Base-by-base conservation (phyloP, 1,140 invertebrate genomes). In the Holcopasites calliopsidis region DNA sequence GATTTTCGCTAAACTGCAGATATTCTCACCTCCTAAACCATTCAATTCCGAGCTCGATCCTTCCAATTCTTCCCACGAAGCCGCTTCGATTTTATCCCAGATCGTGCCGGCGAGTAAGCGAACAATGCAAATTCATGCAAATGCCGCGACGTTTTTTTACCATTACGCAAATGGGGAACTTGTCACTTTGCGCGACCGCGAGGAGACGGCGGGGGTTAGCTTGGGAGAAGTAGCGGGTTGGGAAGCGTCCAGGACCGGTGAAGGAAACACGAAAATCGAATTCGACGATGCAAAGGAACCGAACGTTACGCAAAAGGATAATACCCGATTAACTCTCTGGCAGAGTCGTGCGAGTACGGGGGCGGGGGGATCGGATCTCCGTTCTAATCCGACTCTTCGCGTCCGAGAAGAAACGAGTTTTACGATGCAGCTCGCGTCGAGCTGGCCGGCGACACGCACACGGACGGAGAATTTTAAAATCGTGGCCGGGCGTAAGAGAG, bases 391-490 rank as follows among this genome's bases (percentile, higher is more conserved):
- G n/a, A n/a, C n/a, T n/a, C n/a, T n/a, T 5, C 28, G 55, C 70
- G 40, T 26, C 49, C 54, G 26, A 77, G 72, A 77, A 71, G 38
- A 55, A 28, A 54, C n/a, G 10, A 44, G 11, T 23, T 6, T 80
- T 68, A 62, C 47, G 47, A 82, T 85, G 72, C 79, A 40, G 33
- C 38, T 72, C 83, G 76, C 76, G 79, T 76, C 54, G 26, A 62
- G 62, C 13, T 28, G 70, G 50, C 42, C 31, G 44, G 66, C 62
- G 78, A 83, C 79, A 71, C 74, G 72, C 61, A n/a, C n/a, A 72
- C 57, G 70, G 50, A 69, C 61, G 60, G 72, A 58, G 76, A 84
- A 85, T 85, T 85, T 83, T 69, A 76, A 84, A 76, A 69, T 62
- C 80, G 40, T 35, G 66, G 7, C 50, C 23, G n/a, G 1, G 50